A percentile compares a stretch with the other conserved stretches of the same genome.
Evolutionary conservation across 2,888 invertebrate genomes (phyloP).

Genomic region (Prenolepis imparis): DNA sequence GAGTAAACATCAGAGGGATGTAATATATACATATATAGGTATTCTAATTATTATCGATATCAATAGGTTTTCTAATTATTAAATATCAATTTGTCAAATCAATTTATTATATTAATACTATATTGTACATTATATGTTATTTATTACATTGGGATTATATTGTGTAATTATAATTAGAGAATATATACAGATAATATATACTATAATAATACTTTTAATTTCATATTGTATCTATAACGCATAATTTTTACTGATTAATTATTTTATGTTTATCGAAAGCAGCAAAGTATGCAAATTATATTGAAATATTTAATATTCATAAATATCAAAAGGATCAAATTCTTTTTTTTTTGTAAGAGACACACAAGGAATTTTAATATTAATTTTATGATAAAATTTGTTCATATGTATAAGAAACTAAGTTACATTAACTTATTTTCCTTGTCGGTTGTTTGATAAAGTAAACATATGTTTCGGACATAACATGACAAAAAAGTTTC

Average conservation of each 20-base stretch:
- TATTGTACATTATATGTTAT: not conserved
- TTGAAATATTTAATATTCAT: no score
- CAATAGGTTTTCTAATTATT: not conserved
- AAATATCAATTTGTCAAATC: not conserved
- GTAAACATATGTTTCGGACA: not conserved
- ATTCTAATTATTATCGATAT: not conserved
- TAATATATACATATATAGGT: not conserved
- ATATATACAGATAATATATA: not conserved
- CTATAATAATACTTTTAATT: not conserved
- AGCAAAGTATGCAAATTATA: not conserved
- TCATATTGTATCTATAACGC: not conserved
- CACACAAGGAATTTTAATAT: not conserved
- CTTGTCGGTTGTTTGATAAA: not conserved
- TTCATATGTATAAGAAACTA: not conserved
- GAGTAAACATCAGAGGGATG: not conserved
- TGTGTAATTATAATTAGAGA: not conserved
- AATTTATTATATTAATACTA: not conserved
- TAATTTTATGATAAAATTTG: not conserved
- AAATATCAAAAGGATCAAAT: not conserved
- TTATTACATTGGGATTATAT: not conserved
- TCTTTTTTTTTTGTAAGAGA: not conserved
- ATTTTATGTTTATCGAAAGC: not conserved
- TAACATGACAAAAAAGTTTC: not conserved
- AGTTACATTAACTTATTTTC: not conserved
- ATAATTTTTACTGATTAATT: slow-evolving; percentile 1